These are phyloP conservation scores for Palythoa grandis DNA, from an alignment of 92 coral and sea anemone genomes.

Conservation along the genomic window DNA sequence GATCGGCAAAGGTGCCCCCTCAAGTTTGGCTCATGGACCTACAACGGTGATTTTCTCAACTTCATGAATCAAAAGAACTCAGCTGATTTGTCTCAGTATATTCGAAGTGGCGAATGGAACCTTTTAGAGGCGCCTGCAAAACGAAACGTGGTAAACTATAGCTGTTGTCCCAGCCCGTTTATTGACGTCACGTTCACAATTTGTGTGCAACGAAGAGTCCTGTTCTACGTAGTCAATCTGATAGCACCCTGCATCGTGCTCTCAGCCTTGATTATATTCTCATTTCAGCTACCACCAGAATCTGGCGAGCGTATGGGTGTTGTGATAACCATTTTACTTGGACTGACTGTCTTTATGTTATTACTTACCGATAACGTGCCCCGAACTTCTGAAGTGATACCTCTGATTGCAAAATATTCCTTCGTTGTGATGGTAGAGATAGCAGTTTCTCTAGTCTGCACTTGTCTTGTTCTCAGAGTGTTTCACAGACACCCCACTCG, in stretches of 20 bases:
- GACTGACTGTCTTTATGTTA: constrained; percentile 95
- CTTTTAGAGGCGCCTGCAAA: constrained; percentile 68
- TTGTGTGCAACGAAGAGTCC: constrained; percentile 78
- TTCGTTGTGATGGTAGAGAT: constrained; percentile 88
- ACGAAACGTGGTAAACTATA: constrained; percentile 67
- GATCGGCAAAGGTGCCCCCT: constrained; percentile 86
- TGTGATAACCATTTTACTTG: constrained; percentile 87
- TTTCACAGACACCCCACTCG: constrained; percentile 88
- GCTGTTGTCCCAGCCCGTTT: constrained; percentile 86
- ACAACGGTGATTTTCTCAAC: constrained; percentile 83
- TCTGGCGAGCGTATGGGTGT: constrained; percentile 97
- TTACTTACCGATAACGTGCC: constrained; percentile 95
- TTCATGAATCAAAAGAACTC: constrained; percentile 66
- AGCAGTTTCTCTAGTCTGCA: constrained; percentile 72
- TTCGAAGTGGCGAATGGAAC: constrained; percentile 95
- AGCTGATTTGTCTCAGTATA: constrained; percentile 83
- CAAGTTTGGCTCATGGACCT: constrained; percentile 99
- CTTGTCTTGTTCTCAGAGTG: constrained; percentile 85
- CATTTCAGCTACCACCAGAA: constrained; percentile 97
- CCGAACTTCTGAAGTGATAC: constrained; percentile 93
- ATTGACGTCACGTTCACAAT: constrained; percentile 92
- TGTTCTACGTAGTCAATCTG: constrained; percentile 90
- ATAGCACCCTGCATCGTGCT: constrained; percentile 92
- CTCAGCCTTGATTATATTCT: constrained; percentile 81
- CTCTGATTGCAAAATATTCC: constrained; percentile 94